Evolutionary conservation across 2,797 vertebrate genomes (phyloP).

Genomic region (Enteromius afrohamiltoni): DNA sequence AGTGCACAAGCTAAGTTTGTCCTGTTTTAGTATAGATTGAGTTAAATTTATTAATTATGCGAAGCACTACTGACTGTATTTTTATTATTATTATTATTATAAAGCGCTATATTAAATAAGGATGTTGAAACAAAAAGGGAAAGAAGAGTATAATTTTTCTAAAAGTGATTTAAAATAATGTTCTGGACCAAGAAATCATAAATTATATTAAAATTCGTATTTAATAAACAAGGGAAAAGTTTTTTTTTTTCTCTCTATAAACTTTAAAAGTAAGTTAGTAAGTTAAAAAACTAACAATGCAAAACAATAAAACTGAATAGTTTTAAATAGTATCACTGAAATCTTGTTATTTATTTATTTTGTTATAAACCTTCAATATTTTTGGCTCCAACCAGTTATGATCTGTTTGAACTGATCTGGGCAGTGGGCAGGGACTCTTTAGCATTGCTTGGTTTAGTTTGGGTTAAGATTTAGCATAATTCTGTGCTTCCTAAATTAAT

Average conservation of each 20-base stretch:
- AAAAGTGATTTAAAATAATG: no score
- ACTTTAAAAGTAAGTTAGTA: not conserved
- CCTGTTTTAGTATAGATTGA: not conserved
- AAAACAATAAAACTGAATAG: not conserved
- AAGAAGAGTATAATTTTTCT: not conserved
- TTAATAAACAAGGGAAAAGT: not conserved
- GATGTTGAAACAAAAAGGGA: not conserved
- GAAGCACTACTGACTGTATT: not conserved
- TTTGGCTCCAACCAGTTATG: no score
- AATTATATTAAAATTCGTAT: not conserved
- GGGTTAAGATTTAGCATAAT: no score
- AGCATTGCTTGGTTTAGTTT: no score
- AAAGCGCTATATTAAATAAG: no score
- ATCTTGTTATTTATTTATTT: no score
- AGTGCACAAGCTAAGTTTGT: not conserved
- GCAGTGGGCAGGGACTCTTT: no score
- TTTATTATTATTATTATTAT: slow-evolving; percentile 5
- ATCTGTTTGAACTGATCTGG: no score
- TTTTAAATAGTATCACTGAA: no score
- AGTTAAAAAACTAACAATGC: not conserved
- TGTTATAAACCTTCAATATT: no score
- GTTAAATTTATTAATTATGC: not conserved
- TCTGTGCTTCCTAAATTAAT: no score
- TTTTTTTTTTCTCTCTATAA: not conserved
- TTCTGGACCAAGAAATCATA: not conserved